phyloP scores from a whole-genome alignment of 2,113 vertebrate species.

The Microcebus tavaratra region DNA sequence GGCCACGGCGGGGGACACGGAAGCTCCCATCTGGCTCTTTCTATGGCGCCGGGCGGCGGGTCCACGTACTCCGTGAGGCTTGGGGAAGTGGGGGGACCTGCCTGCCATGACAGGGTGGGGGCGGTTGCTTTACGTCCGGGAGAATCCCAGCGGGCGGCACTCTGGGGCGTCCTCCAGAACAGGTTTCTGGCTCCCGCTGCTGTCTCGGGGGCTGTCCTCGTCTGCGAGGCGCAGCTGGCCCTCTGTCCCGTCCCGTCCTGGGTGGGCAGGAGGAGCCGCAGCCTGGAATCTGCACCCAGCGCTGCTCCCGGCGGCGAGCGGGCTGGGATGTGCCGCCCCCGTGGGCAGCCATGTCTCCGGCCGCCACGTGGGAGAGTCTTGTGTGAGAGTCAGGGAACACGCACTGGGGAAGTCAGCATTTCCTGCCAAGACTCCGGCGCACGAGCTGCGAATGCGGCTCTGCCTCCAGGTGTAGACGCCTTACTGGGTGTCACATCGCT shows the following conservation, averaged over 20 bases:
- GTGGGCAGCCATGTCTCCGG: fast-evolving
- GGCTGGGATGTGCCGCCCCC: not conserved
- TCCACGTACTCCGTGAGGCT: fast-evolving
- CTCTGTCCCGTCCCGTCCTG: too few relatives aligned
- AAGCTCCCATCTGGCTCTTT: not conserved
- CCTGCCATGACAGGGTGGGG: fast-evolving
- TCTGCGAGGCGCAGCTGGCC: too few relatives aligned
- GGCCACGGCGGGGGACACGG: fast-evolving
- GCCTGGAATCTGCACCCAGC: fast-evolving
- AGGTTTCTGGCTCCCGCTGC: not conserved
- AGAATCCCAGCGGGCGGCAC: not conserved
- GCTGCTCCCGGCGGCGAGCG: not conserved
- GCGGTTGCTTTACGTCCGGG: too few relatives aligned
- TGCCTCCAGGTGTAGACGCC: too few relatives aligned
- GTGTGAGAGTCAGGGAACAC: not conserved
- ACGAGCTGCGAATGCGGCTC: fast-evolving
- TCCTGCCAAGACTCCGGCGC: fast-evolving
- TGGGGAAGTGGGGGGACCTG: not conserved
- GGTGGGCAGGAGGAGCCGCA: not conserved
- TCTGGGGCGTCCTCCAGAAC: not conserved
- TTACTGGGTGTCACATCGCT: not conserved
- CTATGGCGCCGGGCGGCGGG: fast-evolving
- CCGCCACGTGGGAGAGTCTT: not conserved
- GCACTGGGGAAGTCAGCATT: not conserved
- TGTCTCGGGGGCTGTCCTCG: not conserved